phyloP scores from a whole-genome alignment of 2,113 vertebrate genomes.

The Choloepus hoffmanni region DNA sequence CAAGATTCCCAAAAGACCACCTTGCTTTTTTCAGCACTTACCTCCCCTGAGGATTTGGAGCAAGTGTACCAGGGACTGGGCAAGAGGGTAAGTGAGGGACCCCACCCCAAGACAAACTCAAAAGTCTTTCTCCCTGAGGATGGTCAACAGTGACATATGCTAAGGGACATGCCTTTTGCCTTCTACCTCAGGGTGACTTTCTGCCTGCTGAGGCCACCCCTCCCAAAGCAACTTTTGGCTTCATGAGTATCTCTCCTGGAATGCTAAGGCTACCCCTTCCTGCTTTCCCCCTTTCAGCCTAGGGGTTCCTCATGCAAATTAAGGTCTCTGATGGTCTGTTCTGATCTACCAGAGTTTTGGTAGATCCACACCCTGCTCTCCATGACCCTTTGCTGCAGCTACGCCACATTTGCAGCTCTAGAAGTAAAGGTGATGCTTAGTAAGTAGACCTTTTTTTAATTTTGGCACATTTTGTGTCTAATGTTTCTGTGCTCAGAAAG shows the following conservation, averaged over 20 bases:
- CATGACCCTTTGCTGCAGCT: neutral
- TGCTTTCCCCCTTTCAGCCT: conserved; percentile 6
- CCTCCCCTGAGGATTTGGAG: neutral
- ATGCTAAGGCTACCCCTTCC: neutral
- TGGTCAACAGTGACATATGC: neutral
- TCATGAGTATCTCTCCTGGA: neutral
- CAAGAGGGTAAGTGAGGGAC: neutral
- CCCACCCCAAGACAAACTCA: neutral
- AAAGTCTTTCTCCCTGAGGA: neutral
- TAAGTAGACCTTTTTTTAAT: conserved; percentile 32
- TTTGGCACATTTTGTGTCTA: conserved; percentile 23
- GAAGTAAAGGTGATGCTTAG: conserved; percentile 32
- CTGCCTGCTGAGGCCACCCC: neutral
- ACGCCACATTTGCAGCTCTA: conserved; percentile 29
- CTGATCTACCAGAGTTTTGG: neutral
- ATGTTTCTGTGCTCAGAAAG: neutral
- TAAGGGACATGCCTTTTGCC: neutral
- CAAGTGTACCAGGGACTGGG: neutral
- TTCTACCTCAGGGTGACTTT: neutral
- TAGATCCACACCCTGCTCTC: neutral
- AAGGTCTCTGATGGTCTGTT: neutral
- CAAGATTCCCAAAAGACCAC: neutral
- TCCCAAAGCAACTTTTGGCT: neutral
- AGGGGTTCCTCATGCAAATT: neutral
- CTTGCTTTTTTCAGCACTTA: neutral